These are phyloP conservation scores for Chelidonichthys spinosus DNA, from an alignment of 2,797 vertebrate species.

Conservation along the genomic window DNA sequence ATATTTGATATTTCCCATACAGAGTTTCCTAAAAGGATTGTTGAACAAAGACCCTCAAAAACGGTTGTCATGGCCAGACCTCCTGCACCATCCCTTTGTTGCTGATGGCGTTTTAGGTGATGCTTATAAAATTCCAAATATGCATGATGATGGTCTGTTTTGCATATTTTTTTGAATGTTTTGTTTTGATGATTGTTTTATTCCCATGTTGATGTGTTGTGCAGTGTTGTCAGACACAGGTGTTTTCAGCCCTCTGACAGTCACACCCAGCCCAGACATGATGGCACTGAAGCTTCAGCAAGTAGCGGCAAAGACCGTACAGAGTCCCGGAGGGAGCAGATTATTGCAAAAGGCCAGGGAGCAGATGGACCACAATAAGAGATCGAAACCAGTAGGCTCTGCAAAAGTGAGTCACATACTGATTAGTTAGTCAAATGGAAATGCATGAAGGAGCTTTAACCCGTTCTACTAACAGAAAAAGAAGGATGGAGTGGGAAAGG, in stretches of 20 bases:
- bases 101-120: constrained; percentile 91
- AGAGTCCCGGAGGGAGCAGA: constrained; percentile 79
- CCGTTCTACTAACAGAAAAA: constrained; percentile 46
- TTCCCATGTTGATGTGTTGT: constrained; percentile 28
- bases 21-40: constrained; percentile 96
- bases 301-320: constrained; percentile 77
- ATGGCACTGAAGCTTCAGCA: constrained; percentile 90
- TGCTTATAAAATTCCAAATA: constrained; percentile 13
- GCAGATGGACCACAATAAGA: constrained; percentile 67
- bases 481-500: constrained; percentile 52
- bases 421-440: constrained; percentile 7
- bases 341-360: constrained; percentile 85
- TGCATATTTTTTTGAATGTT: not conserved
- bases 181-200: constrained; percentile 4
- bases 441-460: not conserved
- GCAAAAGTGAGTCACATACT: constrained; percentile 34
- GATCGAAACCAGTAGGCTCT: constrained; percentile 66
- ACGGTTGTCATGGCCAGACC: constrained; percentile 93
- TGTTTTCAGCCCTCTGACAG: constrained; percentile 89
- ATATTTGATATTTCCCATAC: constrained; percentile 18
- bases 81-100: constrained; percentile 94
- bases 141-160: not conserved
- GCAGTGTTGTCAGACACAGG: constrained; percentile 87
- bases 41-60: constrained; percentile 93
- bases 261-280: constrained; percentile 86